These are phyloP conservation scores for Ibidorhyncha struthersii DNA, from an alignment of 2,113 vertebrate species.

Conservation along the genomic window DNA sequence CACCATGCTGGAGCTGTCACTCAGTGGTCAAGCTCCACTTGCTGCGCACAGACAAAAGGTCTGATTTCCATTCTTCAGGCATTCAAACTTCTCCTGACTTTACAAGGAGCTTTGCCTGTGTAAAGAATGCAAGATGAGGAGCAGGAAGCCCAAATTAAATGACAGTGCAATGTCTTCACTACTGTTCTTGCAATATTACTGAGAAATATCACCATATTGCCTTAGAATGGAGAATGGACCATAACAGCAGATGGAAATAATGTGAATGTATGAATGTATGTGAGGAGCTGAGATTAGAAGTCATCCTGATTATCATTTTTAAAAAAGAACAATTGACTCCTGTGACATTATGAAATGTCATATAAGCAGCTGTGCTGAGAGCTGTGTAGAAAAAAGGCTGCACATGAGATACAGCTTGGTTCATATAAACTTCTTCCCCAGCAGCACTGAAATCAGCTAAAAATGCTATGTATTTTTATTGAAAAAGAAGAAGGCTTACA, in stretches of 20 bases:
- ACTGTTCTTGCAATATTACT: background rate
- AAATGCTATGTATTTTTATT: background rate
- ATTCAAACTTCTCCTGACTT: background rate
- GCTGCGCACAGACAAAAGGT: background rate
- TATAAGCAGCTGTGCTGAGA: conserved; percentile 26
- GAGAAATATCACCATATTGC: conserved; percentile 4
- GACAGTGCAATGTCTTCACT: background rate
- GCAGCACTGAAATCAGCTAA: background rate
- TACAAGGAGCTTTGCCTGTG: background rate
- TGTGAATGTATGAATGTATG: background rate
- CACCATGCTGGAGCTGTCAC: background rate
- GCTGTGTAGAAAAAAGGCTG: background rate
- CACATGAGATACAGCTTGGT: background rate
- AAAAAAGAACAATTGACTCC: conserved; percentile 15
- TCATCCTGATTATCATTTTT: conserved; percentile 30
- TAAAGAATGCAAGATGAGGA: background rate
- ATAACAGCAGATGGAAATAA: background rate
- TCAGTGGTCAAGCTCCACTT: background rate
- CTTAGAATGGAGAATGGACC: background rate
- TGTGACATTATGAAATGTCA: conserved; percentile 57
- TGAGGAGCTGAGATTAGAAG: background rate
- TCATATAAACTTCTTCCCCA: background rate
- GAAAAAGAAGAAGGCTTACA: background rate
- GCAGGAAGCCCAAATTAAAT: background rate
- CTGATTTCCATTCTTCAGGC: background rate